phyloP scores from a whole-genome alignment of 2,113 vertebrate genomes.

The Protobothrops flavoviridis region DNA sequence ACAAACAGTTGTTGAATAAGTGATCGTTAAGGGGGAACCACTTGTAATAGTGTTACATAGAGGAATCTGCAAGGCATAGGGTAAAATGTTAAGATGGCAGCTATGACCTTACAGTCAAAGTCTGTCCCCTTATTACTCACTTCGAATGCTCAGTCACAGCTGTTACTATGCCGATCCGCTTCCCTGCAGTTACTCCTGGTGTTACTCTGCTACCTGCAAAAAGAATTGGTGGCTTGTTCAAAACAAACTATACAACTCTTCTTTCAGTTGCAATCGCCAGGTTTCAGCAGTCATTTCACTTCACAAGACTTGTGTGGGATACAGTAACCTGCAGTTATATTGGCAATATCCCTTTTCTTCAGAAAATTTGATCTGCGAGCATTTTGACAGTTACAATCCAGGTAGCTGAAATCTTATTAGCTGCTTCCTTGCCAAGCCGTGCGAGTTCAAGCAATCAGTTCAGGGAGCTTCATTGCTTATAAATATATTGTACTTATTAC shows the following conservation, averaged over 20 bases:
- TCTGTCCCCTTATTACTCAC: too few species aligned
- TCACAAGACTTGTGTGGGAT: neutral
- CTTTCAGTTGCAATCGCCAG: neutral
- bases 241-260: neutral
- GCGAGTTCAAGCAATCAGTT: neutral
- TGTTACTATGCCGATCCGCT: too few species aligned
- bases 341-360: neutral
- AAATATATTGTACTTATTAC: neutral
- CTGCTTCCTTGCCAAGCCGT: neutral
- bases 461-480: neutral
- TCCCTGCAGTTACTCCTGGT: too few species aligned
- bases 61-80: neutral
- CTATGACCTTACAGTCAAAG: too few species aligned
- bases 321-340: neutral
- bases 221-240: neutral
- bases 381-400: neutral
- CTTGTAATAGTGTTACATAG: neutral
- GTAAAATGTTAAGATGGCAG: too few species aligned
- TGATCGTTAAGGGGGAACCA: too few species aligned
- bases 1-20: too few species aligned
- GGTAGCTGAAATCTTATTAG: neutral
- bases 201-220: neutral
- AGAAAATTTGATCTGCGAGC: neutral
- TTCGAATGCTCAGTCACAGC: too few species aligned
- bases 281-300: neutral